A percentile compares a stretch with the other conserved stretches of the same genome.
Evolutionary conservation across 92 coral and sea anemone genomes (phyloP).

Genomic region (Metridium senile): DNA sequence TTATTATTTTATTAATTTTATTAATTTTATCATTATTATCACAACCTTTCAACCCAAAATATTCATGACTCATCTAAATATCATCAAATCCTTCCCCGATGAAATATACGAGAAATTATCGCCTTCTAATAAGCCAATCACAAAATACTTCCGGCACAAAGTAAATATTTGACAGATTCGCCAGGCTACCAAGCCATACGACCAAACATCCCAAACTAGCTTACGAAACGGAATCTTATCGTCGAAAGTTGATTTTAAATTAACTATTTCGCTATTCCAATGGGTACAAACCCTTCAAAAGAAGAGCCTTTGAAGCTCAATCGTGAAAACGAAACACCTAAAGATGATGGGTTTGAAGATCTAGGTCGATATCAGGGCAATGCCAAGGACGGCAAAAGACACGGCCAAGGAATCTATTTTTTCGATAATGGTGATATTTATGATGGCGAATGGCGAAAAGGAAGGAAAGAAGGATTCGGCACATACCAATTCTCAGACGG

Average conservation of each 20-base stretch:
- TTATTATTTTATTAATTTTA: no score
- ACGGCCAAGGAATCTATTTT: constrained; percentile 87
- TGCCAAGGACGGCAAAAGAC: constrained; percentile 71
- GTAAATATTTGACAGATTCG: constrained; percentile 3
- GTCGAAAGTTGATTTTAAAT: neutral
- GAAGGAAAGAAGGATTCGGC: constrained; percentile 86
- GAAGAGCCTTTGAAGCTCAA: constrained; percentile 15
- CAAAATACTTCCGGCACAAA: neutral
- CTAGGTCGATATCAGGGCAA: constrained; percentile 74
- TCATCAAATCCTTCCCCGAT: no score
- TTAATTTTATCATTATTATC: neutral
- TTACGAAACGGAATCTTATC: neutral
- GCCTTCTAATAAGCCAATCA: neutral
- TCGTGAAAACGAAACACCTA: constrained; percentile 35
- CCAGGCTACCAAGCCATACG: constrained; percentile 3
- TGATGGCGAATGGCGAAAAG: constrained; percentile 97
- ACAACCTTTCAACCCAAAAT: neutral
- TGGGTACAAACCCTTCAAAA: constrained; percentile 33
- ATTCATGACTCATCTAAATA: neutral
- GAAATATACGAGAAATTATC: neutral
- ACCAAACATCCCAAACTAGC: neutral
- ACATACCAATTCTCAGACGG: constrained; percentile 77
- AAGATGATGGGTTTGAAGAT: constrained; percentile 55
- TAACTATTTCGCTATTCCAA: neutral
- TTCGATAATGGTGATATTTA: constrained; percentile 93